Base-by-base conservation (phyloP, 1,140 invertebrate genomes). In the Scaptodrosophila lebanonensis region DNA sequence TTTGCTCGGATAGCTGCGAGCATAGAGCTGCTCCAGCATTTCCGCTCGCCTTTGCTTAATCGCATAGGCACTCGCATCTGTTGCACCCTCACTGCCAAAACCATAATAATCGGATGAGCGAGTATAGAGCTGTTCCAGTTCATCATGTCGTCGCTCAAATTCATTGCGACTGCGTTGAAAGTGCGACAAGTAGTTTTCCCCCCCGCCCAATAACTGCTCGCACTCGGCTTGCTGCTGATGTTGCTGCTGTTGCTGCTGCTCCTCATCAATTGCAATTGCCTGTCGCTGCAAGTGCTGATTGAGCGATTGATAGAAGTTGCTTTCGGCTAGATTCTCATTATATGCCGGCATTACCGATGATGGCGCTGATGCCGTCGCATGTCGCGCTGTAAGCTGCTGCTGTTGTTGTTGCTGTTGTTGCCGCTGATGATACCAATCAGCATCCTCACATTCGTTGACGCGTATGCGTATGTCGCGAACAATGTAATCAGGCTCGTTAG, bases 291-390 rank as follows among this genome's bases (percentile, higher is more conserved):
- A 71, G 43, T 85, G 83, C 50, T 85, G 83, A 72, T 85, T 85
- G 64, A 85, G 76, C 20, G 83, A 85, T 66, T 83, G 83, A 75
- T 85, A 85, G 66, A 85, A 85, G 40, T 66, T 75, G 73, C 77
- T 85, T 38, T 85, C 83, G 58, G 83, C 77, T 44, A 85, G 57
- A 53, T 85, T 85, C 52, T 85, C 83, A 69, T 79, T 82, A 84
- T 75, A 84, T 1, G 39, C 39, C n/a, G n/a, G n/a, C n/a, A n/a
- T n/a, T n/a, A n/a, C n/a, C n/a, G 54, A 47, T 50, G 53, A 50
- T 35, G 58, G 29, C 3, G 57, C 16, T n/a, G 52, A 17, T 32
- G 42, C 11, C 33, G 44, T 36, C 43, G 27, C 20, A 15, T 2
- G 18, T n/a, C n/a, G 3, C 7, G 12, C 3, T 44, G 47, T 13